Evolutionary conservation across 53 echinoderm and acorn worm species (phyloP).

Genomic region (Echinarachnius parma): DNA sequence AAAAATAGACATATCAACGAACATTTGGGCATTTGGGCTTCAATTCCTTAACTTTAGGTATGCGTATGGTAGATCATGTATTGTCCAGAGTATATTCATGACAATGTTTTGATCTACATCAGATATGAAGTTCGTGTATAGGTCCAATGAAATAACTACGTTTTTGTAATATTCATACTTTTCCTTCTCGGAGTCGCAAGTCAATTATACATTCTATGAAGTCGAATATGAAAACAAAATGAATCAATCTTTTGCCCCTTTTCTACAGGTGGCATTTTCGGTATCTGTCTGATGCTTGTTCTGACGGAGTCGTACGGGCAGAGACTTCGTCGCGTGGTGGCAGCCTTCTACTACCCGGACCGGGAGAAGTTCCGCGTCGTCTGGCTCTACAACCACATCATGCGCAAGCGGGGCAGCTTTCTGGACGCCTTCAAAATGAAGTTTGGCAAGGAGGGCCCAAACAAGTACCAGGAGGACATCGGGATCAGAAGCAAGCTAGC

Average conservation of each 20-base stretch:
- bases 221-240: too few species aligned
- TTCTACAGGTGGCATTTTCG: constrained; percentile 55
- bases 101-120: too few species aligned
- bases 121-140: too few species aligned
- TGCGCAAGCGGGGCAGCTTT: constrained; percentile 72
- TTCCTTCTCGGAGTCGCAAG: too few species aligned
- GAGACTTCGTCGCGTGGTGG: constrained; percentile 69
- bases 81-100: too few species aligned
- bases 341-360: constrained; percentile 79
- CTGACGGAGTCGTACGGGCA: constrained; percentile 88
- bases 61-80: too few species aligned
- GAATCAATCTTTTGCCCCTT: background rate
- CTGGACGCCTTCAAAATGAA: constrained; percentile 53
- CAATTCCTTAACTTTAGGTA: too few species aligned
- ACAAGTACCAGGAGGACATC: constrained; percentile 30
- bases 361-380: constrained; percentile 70
- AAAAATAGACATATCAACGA: too few species aligned
- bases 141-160: too few species aligned
- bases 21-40: too few species aligned
- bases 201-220: too few species aligned
- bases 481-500: constrained; percentile 67
- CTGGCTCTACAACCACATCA: constrained; percentile 83
- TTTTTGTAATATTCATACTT: too few species aligned
- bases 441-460: constrained; percentile 37
- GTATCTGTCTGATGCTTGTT: constrained; percentile 57